These are phyloP conservation scores for Asteroscopus sphinx DNA, from an alignment of 2,888 invertebrate species.

Conservation along the genomic window DNA sequence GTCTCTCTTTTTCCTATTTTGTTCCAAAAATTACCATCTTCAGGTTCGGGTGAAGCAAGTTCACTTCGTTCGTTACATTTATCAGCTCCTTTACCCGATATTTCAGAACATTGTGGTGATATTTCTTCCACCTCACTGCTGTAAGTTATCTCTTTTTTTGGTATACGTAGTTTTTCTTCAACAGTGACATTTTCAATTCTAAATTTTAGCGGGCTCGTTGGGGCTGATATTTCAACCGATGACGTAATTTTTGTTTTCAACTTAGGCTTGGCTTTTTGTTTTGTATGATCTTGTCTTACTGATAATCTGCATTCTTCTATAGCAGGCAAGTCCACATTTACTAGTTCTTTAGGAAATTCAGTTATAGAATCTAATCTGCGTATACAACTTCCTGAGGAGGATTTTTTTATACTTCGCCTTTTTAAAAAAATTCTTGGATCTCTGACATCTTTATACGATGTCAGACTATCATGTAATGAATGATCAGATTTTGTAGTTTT, in stretches of 20 bases:
- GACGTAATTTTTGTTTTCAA: slow-evolving; percentile 89
- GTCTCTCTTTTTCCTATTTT: slow-evolving; percentile 92
- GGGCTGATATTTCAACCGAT: slow-evolving; percentile 86
- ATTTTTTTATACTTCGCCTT: slow-evolving; percentile 81
- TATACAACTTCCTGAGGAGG: slow-evolving; percentile 81
- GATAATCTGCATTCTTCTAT: slow-evolving; percentile 85
- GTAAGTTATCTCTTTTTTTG: slow-evolving; percentile 80
- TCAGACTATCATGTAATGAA: slow-evolving; percentile 78
- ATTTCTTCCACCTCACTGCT: slow-evolving; percentile 73
- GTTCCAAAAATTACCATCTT: slow-evolving; percentile 91
- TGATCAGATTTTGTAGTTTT: slow-evolving; percentile 86
- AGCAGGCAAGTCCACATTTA: slow-evolving; percentile 71
- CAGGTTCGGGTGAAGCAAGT: slow-evolving; percentile 77
- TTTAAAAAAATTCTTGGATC: slow-evolving; percentile 65
- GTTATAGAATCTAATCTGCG: slow-evolving; percentile 84
- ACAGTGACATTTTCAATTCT: slow-evolving; percentile 90
- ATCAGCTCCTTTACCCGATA: slow-evolving; percentile 47
- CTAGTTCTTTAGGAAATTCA: slow-evolving; percentile 78
- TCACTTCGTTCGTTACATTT: slow-evolving; percentile 60
- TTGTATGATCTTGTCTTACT: slow-evolving; percentile 64
- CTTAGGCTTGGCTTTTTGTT: slow-evolving; percentile 74
- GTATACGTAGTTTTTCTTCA: slow-evolving; percentile 84
- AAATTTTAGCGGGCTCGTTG: slow-evolving; percentile 86
- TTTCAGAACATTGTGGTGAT: slow-evolving; percentile 42
- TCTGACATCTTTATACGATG: slow-evolving; percentile 65